Conservation (phyloP, 2,797 vertebrate species). For the Nasua narica region DNA sequence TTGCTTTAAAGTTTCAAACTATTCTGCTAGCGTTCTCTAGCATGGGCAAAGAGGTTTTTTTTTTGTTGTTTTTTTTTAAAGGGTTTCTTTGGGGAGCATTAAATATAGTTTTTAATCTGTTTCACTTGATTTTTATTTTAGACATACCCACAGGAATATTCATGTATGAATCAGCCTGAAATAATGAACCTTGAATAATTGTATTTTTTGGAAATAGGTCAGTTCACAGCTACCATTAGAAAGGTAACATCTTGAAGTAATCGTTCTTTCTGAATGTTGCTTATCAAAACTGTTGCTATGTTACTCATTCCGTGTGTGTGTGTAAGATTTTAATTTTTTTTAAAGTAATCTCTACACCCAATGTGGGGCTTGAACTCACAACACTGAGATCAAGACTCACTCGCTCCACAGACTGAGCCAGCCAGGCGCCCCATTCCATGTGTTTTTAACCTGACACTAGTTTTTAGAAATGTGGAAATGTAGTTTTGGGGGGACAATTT, state of each 20-base stretch:
- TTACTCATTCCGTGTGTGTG: neutral
- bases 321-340: neutral
- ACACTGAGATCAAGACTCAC: neutral
- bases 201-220: conserved; percentile 67
- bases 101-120: conserved; percentile 72
- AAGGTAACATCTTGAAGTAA: neutral
- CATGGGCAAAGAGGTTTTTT: neutral
- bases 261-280: neutral
- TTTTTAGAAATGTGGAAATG: neutral
- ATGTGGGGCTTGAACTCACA: neutral
- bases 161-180: conserved; percentile 64
- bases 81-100: conserved; percentile 49
- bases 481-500: neutral
- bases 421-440: neutral
- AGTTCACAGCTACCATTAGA: conserved; percentile 19
- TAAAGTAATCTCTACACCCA: neutral
- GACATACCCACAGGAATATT: conserved; percentile 45
- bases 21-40: neutral
- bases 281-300: neutral
- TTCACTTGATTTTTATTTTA: conserved; percentile 69
- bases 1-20: conserved; percentile 18
- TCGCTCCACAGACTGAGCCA: neutral
- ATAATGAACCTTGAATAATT: conserved; percentile 51
- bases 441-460: neutral
- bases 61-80: neutral